Evolutionary conservation across 2,113 vertebrate species (phyloP).

Genomic region (Penelope pileata): DNA sequence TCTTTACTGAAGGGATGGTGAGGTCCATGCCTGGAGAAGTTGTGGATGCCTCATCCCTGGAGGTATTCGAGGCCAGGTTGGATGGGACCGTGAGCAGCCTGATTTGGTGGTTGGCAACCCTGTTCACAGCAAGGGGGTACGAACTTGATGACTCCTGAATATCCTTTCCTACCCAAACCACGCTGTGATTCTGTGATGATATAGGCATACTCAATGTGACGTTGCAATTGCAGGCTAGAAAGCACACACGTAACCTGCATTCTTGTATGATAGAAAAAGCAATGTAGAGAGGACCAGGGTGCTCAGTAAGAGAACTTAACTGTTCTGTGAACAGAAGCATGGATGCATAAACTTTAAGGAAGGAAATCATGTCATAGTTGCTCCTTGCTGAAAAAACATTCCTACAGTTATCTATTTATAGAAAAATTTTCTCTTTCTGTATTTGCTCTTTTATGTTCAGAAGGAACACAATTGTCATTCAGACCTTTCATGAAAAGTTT

Average conservation of each 20-base stretch:
- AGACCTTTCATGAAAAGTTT: background rate
- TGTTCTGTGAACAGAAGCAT: background rate
- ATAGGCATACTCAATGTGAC: background rate
- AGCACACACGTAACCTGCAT: accelerated
- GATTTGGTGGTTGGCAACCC: background rate
- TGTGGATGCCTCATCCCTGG: background rate
- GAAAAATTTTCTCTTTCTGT: background rate
- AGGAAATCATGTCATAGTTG: accelerated
- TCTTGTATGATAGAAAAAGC: background rate
- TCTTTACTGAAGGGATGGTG: background rate
- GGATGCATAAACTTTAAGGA: background rate
- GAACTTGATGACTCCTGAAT: background rate
- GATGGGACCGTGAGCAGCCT: background rate
- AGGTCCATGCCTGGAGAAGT: background rate
- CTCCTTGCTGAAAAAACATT: background rate
- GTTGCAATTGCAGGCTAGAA: background rate
- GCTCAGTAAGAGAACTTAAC: background rate
- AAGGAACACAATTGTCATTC: background rate
- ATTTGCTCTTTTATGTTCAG: background rate
- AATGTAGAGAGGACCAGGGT: accelerated
- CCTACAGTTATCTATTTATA: background rate
- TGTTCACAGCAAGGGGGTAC: background rate
- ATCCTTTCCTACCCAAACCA: background rate
- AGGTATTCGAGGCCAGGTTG: background rate
- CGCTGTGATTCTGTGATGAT: background rate